These are phyloP conservation scores for Apantesis nais DNA, from an alignment of 2,888 invertebrate species.

Conservation along the genomic window DNA sequence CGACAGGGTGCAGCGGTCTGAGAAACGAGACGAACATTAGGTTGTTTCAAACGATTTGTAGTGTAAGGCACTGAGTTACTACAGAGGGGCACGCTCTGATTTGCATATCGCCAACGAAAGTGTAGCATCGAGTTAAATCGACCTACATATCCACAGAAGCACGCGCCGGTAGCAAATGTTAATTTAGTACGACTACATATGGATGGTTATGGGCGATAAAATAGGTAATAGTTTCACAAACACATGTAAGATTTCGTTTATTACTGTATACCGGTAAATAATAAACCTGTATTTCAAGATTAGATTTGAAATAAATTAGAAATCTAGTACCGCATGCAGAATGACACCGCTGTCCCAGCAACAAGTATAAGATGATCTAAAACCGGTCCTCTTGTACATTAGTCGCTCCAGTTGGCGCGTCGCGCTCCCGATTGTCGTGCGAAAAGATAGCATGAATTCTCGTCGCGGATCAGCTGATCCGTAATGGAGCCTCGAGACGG, in stretches of 20 bases:
- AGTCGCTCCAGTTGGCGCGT: slow-evolving; percentile 78
- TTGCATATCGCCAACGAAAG: slow-evolving; percentile 80
- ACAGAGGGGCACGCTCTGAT: slow-evolving; percentile 73
- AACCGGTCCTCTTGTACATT: slow-evolving; percentile 76
- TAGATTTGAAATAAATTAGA: slow-evolving; percentile 53
- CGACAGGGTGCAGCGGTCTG: slow-evolving; percentile 56
- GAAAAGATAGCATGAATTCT: slow-evolving; percentile 71
- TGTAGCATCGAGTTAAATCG: slow-evolving; percentile 69
- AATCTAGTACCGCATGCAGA: slow-evolving; percentile 62
- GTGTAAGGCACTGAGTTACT: slow-evolving; percentile 56
- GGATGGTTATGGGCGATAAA: slow-evolving; percentile 4
- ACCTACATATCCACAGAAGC: slow-evolving; percentile 56
- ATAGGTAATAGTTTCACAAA: slow-evolving; percentile 13
- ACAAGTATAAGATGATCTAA: slow-evolving; percentile 58
- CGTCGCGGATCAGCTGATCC: slow-evolving; percentile 65
- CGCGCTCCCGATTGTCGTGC: slow-evolving; percentile 81
- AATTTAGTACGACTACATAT: slow-evolving; percentile 25
- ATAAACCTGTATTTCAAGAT: slow-evolving; percentile 45
- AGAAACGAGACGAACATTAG: slow-evolving; percentile 53
- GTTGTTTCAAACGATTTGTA: slow-evolving; percentile 59
- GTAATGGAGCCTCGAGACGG: slow-evolving; percentile 64
- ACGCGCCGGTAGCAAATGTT: slow-evolving; percentile 32
- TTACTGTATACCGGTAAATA: slow-evolving; percentile 31
- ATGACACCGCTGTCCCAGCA: slow-evolving; percentile 45
- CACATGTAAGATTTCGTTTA: slow-evolving; percentile 12